Percentiles rank a stretch among this genome's conserved stretches.
These are phyloP conservation scores for Tribolium madens DNA, from an alignment of 1,140 invertebrate species.

Conservation along the genomic window DNA sequence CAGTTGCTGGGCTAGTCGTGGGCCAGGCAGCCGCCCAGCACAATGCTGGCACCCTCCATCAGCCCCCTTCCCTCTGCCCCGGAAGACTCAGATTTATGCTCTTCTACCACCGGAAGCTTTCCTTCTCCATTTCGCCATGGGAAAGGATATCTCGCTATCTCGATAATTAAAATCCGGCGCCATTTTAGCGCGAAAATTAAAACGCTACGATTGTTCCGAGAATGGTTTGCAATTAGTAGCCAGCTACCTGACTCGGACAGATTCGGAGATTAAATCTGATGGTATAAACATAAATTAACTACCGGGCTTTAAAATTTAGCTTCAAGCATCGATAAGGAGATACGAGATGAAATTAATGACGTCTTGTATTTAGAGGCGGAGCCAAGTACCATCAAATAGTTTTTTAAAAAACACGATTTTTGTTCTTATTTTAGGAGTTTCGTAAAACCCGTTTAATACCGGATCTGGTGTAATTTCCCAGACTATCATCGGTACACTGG, in stretches of 20 bases:
- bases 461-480: conserved; percentile 19
- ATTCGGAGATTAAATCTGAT: conserved; percentile 51
- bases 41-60: conserved; percentile 50
- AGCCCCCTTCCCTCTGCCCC: conserved; percentile 26
- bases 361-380: conserved; percentile 52
- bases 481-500: conserved; percentile 22
- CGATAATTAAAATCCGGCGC: neutral
- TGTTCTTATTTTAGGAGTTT: conserved; percentile 34
- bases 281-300: conserved; percentile 54
- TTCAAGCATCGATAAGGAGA: conserved; percentile 52
- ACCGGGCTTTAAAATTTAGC: conserved; percentile 55
- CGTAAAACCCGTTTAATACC: conserved; percentile 42
- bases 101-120: conserved; percentile 12
- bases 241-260: conserved; percentile 27
- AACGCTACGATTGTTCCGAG: neutral
- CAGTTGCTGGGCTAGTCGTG: conserved; percentile 46
- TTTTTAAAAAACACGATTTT: conserved; percentile 45
- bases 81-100: conserved; percentile 38
- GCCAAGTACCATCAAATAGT: conserved; percentile 51
- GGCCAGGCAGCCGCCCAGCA: conserved; percentile 49
- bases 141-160: conserved; percentile 41
- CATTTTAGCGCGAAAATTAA: conserved; percentile 29
- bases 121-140: conserved; percentile 30
- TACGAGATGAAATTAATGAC: conserved; percentile 54
- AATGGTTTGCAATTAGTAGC: conserved; percentile 25